These are phyloP conservation scores for Blomia tropicalis DNA, from an alignment of 2,888 invertebrate genomes.

Conservation along the genomic window DNA sequence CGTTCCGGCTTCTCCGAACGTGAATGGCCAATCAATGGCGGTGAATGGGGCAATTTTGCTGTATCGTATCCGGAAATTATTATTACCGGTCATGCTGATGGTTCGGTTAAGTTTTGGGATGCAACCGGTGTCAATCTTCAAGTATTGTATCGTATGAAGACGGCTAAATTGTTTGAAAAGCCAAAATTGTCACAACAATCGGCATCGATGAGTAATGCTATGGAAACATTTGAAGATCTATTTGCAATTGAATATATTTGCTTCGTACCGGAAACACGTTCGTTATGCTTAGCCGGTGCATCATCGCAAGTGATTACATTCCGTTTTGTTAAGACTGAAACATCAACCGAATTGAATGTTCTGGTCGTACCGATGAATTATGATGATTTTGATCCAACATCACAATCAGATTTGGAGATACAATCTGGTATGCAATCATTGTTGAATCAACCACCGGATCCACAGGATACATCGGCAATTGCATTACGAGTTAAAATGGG, in stretches of 20 bases:
- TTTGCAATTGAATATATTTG: constrained; percentile 75
- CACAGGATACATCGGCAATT: constrained; percentile 19
- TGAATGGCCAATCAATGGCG: constrained; percentile 92
- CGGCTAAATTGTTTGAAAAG: constrained; percentile 73
- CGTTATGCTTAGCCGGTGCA: constrained; percentile 73
- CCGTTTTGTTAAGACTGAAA: constrained; percentile 83
- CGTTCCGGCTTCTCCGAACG: constrained; percentile 62
- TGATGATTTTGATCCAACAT: constrained; percentile 48
- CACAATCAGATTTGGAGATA: constrained; percentile 4
- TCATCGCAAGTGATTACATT: constrained; percentile 86
- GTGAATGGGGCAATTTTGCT: constrained; percentile 84
- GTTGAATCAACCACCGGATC: constrained; percentile 18
- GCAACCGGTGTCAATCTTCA: constrained; percentile 57
- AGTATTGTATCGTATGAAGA: constrained; percentile 91
- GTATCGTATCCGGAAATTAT: constrained; percentile 96
- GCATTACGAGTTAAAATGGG: constrained; percentile 55
- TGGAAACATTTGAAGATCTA: constrained; percentile 58
- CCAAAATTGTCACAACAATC: constrained; percentile 37
- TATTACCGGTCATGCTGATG: constrained; percentile 95
- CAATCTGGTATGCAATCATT: constrained; percentile 24
- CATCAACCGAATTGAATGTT: constrained; percentile 44
- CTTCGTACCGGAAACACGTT: constrained; percentile 79
- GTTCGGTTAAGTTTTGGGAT: constrained; percentile 98
- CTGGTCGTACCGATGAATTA: constrained; percentile 73
- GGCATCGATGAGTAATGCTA: not conserved